phyloP scores from a whole-genome alignment of 1,140 invertebrate species.

The Caenorhabditis remanei region DNA sequence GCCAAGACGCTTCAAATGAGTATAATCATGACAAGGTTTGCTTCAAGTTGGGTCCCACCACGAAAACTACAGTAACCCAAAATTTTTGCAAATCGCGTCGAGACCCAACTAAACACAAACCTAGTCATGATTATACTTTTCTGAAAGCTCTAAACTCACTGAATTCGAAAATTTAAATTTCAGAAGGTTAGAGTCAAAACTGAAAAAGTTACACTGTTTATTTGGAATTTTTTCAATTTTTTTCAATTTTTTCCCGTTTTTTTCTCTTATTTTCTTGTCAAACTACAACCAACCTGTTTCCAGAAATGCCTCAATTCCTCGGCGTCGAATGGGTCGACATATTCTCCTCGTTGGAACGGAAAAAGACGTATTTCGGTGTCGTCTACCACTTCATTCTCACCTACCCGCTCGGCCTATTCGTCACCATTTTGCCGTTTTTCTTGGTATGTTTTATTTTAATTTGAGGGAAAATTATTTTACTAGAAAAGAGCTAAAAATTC shows the following conservation, averaged over 20 bases:
- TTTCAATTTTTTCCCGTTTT: not conserved
- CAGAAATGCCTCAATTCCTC: slow-evolving; percentile 34
- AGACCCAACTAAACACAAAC: no score
- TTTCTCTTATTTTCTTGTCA: not conserved
- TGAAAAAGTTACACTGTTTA: no score
- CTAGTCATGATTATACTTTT: no score
- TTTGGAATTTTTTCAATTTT: not conserved
- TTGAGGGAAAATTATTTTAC: not conserved
- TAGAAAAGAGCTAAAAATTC: no score
- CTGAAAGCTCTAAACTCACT: no score
- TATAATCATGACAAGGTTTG: no score
- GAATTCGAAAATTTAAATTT: no score
- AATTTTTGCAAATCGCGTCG: no score
- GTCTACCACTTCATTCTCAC: slow-evolving; percentile 48
- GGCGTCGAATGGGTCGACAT: slow-evolving; percentile 39
- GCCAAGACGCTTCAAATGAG: no score
- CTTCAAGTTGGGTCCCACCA: no score
- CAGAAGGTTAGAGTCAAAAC: no score
- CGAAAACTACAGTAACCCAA: no score
- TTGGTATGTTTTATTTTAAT: slow-evolving; percentile 2
- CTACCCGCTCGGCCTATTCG: slow-evolving; percentile 2
- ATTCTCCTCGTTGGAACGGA: slow-evolving; percentile 9
- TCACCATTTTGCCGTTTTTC: slow-evolving; percentile 35
- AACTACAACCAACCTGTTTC: not conserved
- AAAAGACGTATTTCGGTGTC: slow-evolving; percentile 38